Conservation (phyloP, 2,797 vertebrate species). For the Pelodytes ibericus region DNA sequence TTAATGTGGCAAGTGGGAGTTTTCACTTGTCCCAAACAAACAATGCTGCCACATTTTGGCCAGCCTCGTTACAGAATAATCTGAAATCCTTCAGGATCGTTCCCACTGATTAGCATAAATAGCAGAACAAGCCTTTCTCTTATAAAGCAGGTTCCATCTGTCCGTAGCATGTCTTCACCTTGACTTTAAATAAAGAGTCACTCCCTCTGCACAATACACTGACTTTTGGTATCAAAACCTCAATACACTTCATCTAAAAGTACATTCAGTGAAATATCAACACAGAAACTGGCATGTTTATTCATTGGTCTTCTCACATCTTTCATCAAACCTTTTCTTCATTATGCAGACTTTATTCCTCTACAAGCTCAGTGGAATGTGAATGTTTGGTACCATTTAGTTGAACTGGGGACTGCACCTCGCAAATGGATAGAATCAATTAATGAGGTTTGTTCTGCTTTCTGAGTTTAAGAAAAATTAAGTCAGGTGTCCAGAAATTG, state of each 20-base stretch:
- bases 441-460: constrained; percentile 89
- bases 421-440: constrained; percentile 83
- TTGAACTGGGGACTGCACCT: constrained; percentile 74
- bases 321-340: constrained; percentile 79
- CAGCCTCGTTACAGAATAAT: constrained; percentile 89
- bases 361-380: constrained; percentile 66
- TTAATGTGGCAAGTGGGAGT: constrained; percentile 94
- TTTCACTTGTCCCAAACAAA: constrained; percentile 88
- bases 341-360: constrained; percentile 68
- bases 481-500: constrained; percentile 75
- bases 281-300: constrained; percentile 75
- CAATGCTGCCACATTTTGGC: constrained; percentile 90
- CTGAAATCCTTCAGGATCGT: constrained; percentile 84
- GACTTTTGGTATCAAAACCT: constrained; percentile 78
- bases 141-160: constrained; percentile 95
- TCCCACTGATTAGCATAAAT: constrained; percentile 91
- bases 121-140: constrained; percentile 89
- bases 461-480: constrained; percentile 63
- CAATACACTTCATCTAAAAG: constrained; percentile 82
- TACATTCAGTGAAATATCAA: constrained; percentile 82
- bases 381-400: constrained; percentile 75
- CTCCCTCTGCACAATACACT: constrained; percentile 82
- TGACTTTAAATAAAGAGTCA: constrained; percentile 84
- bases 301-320: constrained; percentile 76
- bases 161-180: constrained; percentile 90